Conservation (phyloP, 2,888 invertebrate species). For the Luperina nickerlii region DNA sequence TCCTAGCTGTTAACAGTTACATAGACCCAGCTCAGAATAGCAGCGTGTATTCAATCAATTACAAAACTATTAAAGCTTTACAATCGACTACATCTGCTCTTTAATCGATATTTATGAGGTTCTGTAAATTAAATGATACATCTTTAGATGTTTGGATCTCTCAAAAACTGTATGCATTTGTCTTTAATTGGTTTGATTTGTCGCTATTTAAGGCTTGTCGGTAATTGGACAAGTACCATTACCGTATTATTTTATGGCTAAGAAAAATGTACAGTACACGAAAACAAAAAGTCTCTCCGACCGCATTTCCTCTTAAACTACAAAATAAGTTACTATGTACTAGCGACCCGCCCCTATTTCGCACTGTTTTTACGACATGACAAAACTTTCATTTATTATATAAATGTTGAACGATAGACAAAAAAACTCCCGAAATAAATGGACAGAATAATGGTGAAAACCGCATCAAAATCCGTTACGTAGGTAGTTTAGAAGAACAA, state of each 20-base stretch:
- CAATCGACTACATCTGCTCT: conserved; percentile 5
- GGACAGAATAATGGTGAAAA: neutral
- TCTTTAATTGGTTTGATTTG: neutral
- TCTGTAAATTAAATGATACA: neutral
- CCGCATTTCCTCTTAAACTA: too few relatives aligned
- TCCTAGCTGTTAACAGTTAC: conserved; percentile 85
- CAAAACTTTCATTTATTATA: neutral
- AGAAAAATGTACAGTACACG: neutral
- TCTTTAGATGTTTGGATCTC: neutral
- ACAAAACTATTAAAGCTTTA: conserved; percentile 20
- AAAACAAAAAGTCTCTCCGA: too few relatives aligned
- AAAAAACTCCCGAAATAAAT: neutral
- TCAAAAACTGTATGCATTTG: neutral
- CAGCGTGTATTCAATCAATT: conserved; percentile 73
- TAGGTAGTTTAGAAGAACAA: neutral
- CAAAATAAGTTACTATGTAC: neutral
- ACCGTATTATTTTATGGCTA: neutral
- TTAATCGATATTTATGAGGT: neutral
- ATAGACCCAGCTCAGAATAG: conserved; percentile 76
- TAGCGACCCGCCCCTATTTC: neutral
- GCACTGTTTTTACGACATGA: too few relatives aligned
- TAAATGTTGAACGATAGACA: neutral
- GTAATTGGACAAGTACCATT: neutral
- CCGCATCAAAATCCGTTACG: neutral
- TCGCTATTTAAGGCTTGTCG: neutral